These are phyloP conservation scores for Babyrousa celebensis DNA, from an alignment of 2,797 vertebrate genomes.

Conservation along the genomic window DNA sequence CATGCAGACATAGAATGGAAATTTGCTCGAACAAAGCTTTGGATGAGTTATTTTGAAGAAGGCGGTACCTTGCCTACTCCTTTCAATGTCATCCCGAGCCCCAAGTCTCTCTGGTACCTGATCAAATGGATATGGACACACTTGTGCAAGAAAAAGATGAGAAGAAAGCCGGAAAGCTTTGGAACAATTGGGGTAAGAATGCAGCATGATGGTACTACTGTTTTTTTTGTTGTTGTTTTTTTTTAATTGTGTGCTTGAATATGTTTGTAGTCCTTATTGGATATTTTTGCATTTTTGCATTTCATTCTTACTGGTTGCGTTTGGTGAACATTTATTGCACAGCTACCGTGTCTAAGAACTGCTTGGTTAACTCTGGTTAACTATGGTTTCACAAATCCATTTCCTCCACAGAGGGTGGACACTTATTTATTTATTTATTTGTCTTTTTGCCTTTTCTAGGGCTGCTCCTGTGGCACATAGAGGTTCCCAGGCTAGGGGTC, in stretches of 20 bases:
- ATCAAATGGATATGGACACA: constrained; percentile 94
- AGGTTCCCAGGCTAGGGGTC: too few relatives aligned
- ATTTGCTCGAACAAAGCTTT: constrained; percentile 99
- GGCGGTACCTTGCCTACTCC: constrained; percentile 98
- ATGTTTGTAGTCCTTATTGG: not conserved
- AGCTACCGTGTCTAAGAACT: not conserved
- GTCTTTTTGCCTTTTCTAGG: too few relatives aligned
- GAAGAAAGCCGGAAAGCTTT: constrained; percentile 94
- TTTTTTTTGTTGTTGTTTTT: not conserved
- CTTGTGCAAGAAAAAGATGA: constrained; percentile 93
- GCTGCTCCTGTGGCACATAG: too few relatives aligned
- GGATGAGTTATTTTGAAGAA: constrained; percentile 99
- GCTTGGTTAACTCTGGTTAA: not conserved
- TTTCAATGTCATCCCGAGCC: constrained; percentile 98
- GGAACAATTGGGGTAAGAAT: constrained; percentile 96
- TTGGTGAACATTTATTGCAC: not conserved
- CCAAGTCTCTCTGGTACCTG: constrained; percentile 97
- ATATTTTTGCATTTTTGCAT: not conserved
- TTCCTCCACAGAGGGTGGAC: not conserved
- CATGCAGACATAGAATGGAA: constrained; percentile 99
- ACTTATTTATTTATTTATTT: not conserved
- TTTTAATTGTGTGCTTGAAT: not conserved
- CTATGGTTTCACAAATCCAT: not conserved
- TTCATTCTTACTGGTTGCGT: not conserved
- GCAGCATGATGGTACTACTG: not conserved